phyloP scores from a whole-genome alignment of 2,888 invertebrate species.

The Pseudolycoriella hygida region DNA sequence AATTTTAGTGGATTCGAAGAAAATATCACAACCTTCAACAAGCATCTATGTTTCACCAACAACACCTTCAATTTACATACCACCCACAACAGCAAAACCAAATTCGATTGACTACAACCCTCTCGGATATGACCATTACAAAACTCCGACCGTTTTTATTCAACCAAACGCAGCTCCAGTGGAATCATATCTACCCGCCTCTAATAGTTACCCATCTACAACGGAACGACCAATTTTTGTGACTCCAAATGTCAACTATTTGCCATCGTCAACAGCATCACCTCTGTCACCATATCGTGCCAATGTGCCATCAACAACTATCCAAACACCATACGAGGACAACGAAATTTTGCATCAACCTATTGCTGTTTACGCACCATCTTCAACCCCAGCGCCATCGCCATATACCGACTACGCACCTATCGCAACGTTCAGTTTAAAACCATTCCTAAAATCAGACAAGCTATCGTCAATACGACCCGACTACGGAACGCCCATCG shows the following conservation, averaged over 20 bases:
- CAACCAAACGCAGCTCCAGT: conserved; percentile 14
- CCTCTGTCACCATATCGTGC: conserved; percentile 10
- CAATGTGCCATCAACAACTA: conserved; percentile 11
- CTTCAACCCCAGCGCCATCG: conserved; percentile 20
- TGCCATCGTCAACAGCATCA: conserved; percentile 10
- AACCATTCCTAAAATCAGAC: neutral
- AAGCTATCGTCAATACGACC: neutral
- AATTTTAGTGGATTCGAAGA: conserved; percentile 17
- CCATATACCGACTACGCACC: conserved; percentile 10
- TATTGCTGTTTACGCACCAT: conserved; percentile 16
- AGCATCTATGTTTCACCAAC: conserved; percentile 8
- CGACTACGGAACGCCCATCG: neutral
- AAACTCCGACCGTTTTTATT: conserved; percentile 18
- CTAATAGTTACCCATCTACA: conserved; percentile 12
- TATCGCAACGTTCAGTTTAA: conserved; percentile 7
- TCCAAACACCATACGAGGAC: conserved; percentile 20
- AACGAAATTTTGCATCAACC: conserved; percentile 13
- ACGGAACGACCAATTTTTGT: conserved; percentile 12
- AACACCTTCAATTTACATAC: conserved; percentile 10
- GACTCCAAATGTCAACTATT: conserved; percentile 6
- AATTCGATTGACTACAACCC: conserved; percentile 8
- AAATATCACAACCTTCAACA: conserved; percentile 15
- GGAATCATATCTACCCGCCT: conserved; percentile 17
- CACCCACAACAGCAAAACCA: conserved; percentile 20
- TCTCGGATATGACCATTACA: conserved; percentile 25